Conservation (phyloP, 2,888 invertebrate genomes). For the Cecidostiba fungosa region DNA sequence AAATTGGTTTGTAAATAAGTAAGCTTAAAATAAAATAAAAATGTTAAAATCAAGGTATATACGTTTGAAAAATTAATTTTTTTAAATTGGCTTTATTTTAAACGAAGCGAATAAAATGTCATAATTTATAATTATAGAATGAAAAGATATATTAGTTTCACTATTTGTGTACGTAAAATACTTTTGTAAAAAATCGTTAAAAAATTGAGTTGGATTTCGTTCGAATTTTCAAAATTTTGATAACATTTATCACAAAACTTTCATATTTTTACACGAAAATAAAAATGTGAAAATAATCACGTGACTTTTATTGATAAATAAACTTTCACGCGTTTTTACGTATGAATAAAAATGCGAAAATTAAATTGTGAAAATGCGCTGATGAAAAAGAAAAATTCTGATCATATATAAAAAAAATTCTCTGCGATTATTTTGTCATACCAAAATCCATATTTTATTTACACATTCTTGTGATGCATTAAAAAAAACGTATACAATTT, state of each 20-base stretch:
- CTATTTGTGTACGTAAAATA: not conserved
- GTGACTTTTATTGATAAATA: conserved; percentile 9
- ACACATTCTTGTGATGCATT: conserved; percentile 35
- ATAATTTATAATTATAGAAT: not conserved
- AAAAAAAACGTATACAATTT: conserved; percentile 30
- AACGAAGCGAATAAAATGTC: not conserved
- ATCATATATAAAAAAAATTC: not conserved
- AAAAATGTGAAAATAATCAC: conserved; percentile 41
- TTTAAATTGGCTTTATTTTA: not conserved
- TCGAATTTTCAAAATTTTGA: not conserved
- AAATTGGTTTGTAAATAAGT: not conserved
- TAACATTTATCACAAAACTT: conserved; percentile 35
- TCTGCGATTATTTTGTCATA: conserved; percentile 18
- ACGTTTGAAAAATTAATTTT: not conserved
- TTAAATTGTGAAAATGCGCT: conserved; percentile 2
- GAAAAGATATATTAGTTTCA: not conserved
- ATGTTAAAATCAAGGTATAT: not conserved
- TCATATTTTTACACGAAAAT: conserved; percentile 31
- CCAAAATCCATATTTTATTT: conserved; percentile 39
- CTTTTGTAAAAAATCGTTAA: conserved; percentile 30
- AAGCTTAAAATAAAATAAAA: conserved; percentile 6
- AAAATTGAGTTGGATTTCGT: conserved; percentile 6
- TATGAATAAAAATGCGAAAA: conserved; percentile 38
- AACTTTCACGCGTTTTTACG: conserved; percentile 36
- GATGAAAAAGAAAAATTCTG: not conserved